A percentile compares a stretch with the other conserved stretches of the same genome.
Evolutionary conservation across 1,140 invertebrate genomes (phyloP).

Genomic region (Holcopasites calliopsidis): DNA sequence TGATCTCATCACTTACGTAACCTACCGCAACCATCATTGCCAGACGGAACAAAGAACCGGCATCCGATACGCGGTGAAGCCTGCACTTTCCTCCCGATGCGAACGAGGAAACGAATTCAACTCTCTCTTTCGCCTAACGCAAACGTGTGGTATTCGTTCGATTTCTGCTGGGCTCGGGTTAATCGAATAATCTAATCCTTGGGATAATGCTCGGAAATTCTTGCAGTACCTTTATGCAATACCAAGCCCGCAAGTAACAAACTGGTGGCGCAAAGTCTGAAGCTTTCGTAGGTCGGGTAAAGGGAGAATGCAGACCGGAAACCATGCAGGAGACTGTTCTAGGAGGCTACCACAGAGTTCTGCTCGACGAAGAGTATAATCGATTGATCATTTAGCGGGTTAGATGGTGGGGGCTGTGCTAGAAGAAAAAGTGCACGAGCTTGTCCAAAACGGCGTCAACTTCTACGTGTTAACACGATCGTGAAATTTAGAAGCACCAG

Average conservation of each 20-base stretch:
- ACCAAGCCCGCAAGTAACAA: background rate
- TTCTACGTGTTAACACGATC: background rate
- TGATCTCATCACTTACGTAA: constrained; percentile 64
- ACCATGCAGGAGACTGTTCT: constrained; percentile 36
- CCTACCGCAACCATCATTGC: constrained; percentile 65
- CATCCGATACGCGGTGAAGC: constrained; percentile 12
- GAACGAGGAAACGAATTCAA: background rate
- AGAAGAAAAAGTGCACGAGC: constrained; percentile 12
- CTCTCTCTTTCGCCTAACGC: background rate
- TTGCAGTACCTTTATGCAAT: background rate
- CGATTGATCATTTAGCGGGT: constrained; percentile 60
- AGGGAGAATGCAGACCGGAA: constrained; percentile 25
- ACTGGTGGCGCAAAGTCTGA: too few species aligned
- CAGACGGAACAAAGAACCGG: constrained; percentile 45
- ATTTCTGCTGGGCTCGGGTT: too few species aligned
- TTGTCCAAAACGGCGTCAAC: background rate
- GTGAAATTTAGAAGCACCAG: background rate
- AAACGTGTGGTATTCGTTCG: background rate
- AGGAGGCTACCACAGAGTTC: constrained; percentile 39
- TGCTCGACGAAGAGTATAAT: constrained; percentile 57
- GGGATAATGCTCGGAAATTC: too few species aligned
- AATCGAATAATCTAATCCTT: too few species aligned
- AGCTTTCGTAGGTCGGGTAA: constrained; percentile 9
- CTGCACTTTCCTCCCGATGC: background rate
- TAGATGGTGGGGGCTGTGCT: constrained; percentile 48